Conservation (phyloP, 1,140 invertebrate species). For the Phymorhynchus buccinoides region DNA sequence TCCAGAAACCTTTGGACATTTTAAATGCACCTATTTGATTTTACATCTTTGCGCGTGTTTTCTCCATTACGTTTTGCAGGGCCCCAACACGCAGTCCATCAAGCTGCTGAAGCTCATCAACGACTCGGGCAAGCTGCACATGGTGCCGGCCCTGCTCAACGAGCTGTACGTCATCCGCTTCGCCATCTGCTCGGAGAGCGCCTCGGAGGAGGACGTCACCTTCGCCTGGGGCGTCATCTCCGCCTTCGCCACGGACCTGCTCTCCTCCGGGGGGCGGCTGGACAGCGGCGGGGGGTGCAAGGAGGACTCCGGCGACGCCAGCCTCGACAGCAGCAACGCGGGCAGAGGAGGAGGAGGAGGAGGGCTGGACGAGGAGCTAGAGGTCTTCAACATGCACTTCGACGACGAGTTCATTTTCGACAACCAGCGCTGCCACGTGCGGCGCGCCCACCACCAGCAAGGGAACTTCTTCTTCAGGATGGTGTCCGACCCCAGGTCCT, state of each 20-base stretch:
- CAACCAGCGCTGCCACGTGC: conserved; percentile 61
- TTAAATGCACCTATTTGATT: no score
- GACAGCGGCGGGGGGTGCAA: no score
- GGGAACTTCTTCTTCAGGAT: conserved; percentile 96
- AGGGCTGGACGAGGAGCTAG: conserved; percentile 30
- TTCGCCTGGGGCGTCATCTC: conserved; percentile 92
- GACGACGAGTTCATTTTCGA: conserved; percentile 65
- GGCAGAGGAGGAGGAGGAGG: conserved; percentile 35
- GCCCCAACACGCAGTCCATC: conserved; percentile 92
- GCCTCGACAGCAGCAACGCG: background rate
- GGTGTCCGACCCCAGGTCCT: conserved; percentile 95
- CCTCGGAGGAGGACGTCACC: conserved; percentile 89
- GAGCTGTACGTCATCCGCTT: conserved; percentile 93
- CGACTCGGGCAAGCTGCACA: conserved; percentile 95
- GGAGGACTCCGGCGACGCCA: conserved; percentile 39
- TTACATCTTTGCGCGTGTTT: no score
- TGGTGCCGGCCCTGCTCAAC: conserved; percentile 93
- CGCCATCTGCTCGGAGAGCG: conserved; percentile 91
- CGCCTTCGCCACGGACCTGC: conserved; percentile 86
- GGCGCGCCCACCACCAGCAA: conserved; percentile 51
- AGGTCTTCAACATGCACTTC: conserved; percentile 51
- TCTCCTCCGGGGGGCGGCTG: conserved; percentile 65
- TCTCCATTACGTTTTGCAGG: conserved; percentile 76
- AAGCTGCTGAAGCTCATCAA: conserved; percentile 95
- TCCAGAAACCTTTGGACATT: no score